Base-by-base conservation (phyloP, 2,888 invertebrate genomes). In the Erynnis tages region DNA sequence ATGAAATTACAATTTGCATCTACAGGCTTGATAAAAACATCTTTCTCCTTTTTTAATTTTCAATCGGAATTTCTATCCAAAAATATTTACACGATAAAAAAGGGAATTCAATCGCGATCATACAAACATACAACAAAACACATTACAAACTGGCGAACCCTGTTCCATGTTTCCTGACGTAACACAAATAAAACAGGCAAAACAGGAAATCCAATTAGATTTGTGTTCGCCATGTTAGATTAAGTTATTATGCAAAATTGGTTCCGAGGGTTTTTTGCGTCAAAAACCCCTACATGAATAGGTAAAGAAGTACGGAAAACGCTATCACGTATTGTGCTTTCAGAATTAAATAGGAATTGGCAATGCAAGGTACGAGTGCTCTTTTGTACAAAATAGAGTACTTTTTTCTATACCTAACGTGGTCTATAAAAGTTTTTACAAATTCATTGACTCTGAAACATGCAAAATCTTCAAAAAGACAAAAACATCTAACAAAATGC, bases 181-280 rank as follows among this genome's bases (percentile, higher is more conserved):
- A 66, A 69, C 54, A 66, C 62, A 63, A 62, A 67, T 61, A 63
- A 63, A 61, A 66, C 75, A 76, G 73, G 70, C 69, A 71, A 72
- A 78, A 77, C 72, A 71, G 71, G 68, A 71, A 83, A 82, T 76
- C 69, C 76, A 82, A 82, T 85, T 82, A 82, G 69, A 71, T 74
- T 76, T 75, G 75, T 73, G 64, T 67, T 71, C 66, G 60, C 64
- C 63, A 66, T 68, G 66, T 67, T 78, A 81, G 77, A 81, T 83
- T 80, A 83, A 82, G 75, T 82, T 82, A 80, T 80, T 80, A 81
- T 83, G 80, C 78, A 79, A 83, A 84, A 82, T 82, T 79, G 73
- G 73, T 72, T 76, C 64, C 60, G 59, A 69, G 70, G 69, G 71
- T 66, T 77, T 81, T 80, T 82, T 80, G 67, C 68, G 69, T 71